These are phyloP conservation scores for Ancistrus triradiatus DNA, from an alignment of 2,113 vertebrate species.

Conservation along the genomic window DNA sequence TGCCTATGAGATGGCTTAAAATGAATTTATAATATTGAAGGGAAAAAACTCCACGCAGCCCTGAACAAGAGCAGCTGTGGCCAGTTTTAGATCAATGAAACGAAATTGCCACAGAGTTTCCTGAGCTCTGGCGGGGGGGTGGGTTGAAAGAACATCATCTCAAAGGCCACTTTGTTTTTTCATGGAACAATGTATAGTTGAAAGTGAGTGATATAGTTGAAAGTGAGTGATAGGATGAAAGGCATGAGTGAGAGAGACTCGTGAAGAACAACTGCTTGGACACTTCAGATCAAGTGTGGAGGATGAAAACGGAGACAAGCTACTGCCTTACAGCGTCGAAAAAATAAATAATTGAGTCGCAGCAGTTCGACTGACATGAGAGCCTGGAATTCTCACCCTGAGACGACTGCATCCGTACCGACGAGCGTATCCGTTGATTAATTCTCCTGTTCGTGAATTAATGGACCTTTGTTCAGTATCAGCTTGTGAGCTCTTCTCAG, in stretches of 20 bases:
- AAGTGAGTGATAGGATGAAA: constrained; percentile 51
- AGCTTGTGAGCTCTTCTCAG: constrained; percentile 10
- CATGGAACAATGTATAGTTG: constrained; percentile 47
- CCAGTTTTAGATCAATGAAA: constrained; percentile 55
- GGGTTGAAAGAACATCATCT: constrained; percentile 33
- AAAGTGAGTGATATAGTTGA: constrained; percentile 54
- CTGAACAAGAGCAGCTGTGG: constrained; percentile 46
- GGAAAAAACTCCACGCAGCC: constrained; percentile 19
- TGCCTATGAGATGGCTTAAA: constrained; percentile 27
- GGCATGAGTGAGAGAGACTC: constrained; percentile 40
- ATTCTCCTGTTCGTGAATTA: constrained; percentile 42
- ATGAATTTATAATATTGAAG: constrained; percentile 24
- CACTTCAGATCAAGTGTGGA: constrained; percentile 43
- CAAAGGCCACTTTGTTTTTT: constrained; percentile 58
- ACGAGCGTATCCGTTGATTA: constrained; percentile 37
- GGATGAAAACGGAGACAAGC: constrained; percentile 47
- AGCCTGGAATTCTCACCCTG: constrained; percentile 18
- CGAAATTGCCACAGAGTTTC: constrained; percentile 48
- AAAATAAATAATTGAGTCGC: constrained; percentile 44
- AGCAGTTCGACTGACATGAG: constrained; percentile 4
- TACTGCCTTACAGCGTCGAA: constrained; percentile 23
- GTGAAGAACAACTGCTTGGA: constrained; percentile 43
- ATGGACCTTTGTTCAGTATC: constrained; percentile 38
- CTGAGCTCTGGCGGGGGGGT: constrained; percentile 25
- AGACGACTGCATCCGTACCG: constrained; percentile 19